phyloP scores from a whole-genome alignment of 2,797 vertebrate genomes.

The Taeniopygia guttata region DNA sequence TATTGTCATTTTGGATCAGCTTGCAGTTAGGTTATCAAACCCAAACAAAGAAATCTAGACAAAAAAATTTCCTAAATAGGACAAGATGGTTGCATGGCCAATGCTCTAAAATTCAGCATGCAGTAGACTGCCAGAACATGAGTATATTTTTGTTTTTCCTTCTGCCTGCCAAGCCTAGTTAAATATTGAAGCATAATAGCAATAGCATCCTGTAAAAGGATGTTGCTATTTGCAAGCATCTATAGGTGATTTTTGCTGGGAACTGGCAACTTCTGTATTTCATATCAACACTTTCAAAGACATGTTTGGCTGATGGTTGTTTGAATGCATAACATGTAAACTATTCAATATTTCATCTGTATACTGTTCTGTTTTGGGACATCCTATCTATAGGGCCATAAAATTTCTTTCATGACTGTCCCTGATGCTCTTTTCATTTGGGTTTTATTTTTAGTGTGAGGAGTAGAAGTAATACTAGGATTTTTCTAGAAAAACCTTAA shows the following conservation, averaged over 20 bases:
- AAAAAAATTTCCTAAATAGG: constrained; percentile 68
- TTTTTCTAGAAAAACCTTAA: background rate
- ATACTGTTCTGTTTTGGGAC: background rate
- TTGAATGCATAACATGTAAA: background rate
- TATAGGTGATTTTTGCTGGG: background rate
- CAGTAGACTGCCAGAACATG: background rate
- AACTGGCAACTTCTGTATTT: background rate
- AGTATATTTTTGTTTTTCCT: constrained; percentile 46
- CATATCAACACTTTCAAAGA: background rate
- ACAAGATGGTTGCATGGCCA: background rate
- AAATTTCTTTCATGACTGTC: background rate
- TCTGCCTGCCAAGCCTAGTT: constrained; percentile 30
- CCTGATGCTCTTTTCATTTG: background rate
- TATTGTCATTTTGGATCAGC: constrained; percentile 4
- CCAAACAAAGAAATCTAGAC: constrained; percentile 39
- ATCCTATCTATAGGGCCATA: background rate
- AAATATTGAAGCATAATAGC: background rate
- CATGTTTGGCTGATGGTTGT: background rate
- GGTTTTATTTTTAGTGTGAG: background rate
- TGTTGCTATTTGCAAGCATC: background rate
- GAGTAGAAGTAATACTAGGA: background rate
- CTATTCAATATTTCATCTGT: background rate
- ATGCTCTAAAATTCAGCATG: constrained; percentile 2
- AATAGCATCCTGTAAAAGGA: background rate
- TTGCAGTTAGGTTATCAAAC: background rate